Conservation (phyloP, 2,113 vertebrate genomes). For the Embiotoca jacksoni region DNA sequence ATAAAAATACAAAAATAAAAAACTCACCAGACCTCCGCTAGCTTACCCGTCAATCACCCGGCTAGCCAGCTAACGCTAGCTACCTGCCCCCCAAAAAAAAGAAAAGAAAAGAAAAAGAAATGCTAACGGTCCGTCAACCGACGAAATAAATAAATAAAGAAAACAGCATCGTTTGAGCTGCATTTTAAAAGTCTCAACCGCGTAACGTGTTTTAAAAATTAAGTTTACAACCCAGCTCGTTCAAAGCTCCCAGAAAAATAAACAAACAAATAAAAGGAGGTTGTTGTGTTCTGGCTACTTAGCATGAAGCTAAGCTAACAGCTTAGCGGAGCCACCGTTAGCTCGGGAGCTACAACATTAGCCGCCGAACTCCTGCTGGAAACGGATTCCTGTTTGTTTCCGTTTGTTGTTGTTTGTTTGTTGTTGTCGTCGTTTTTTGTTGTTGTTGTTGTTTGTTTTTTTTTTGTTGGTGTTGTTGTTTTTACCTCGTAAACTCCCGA, state of each 20-base stretch:
- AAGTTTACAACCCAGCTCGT: too few relatives aligned
- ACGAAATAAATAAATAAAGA: too few relatives aligned
- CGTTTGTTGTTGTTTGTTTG: too few relatives aligned
- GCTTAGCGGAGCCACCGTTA: constrained; percentile 59
- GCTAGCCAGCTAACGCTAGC: constrained; percentile 19
- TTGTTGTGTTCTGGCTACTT: too few relatives aligned
- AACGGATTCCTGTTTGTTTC: constrained; percentile 3
- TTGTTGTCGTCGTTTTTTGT: too few relatives aligned
- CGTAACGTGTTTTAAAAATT: background rate
- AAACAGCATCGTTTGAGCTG: background rate
- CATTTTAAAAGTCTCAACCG: background rate
- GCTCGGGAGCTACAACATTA: constrained; percentile 61
- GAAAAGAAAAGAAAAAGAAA: too few relatives aligned
- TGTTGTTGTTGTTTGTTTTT: too few relatives aligned
- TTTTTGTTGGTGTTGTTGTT: constrained; percentile 52
- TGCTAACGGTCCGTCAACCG: background rate
- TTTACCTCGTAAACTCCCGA: constrained; percentile 52
- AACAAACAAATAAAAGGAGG: background rate
- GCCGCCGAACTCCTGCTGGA: constrained; percentile 13
- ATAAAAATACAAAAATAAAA: background rate
- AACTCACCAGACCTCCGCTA: background rate
- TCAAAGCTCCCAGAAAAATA: background rate
- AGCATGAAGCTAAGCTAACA: constrained; percentile 42
- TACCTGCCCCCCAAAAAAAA: background rate
- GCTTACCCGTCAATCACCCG: constrained; percentile 29